Base-by-base conservation (phyloP, 2,888 invertebrate genomes). In the Hydraecia micacea region DNA sequence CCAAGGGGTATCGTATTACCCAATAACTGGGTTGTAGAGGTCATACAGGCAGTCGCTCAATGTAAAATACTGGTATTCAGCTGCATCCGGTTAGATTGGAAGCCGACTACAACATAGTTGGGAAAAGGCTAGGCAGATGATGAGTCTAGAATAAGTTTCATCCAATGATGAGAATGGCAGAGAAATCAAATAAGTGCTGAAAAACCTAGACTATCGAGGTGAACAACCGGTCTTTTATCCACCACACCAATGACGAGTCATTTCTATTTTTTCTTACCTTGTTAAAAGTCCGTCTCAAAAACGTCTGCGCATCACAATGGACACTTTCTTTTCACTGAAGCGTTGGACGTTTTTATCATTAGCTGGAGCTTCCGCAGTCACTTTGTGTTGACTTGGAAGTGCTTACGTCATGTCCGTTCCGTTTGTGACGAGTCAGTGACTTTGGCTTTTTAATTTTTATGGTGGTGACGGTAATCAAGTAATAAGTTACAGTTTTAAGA, bases 371-470 rank as follows among this genome's bases (percentile, higher is more conserved):
- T 83, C 85, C 85, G 77, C 39, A 75, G 75, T 80, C 74, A 83
- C 81, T 86, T 87, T 89, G 84, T 88, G 78, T 86, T 63, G 65
- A 68, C 39, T 71, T 58, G 62, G 78, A 86, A 83, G 70, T 84
- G 88, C 83, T 82, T 76, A 89, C 86, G 89, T 88, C 89, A 88
- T 69, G 85, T 88, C 86, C 89, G 84, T 76, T 62, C 69, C 68
- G 67, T 77, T 80, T 76, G 75, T 85, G 74, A 84, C 77, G 73
- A 81, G 69, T 75, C 75, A 82, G 66, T 81, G 81, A 80, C 80
- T 77, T 63, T 52, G 67, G 42, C 60, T 68, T 78, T 87, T 78
- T 58, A 72, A 74, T 74, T 85, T 83, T 79, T n/a, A 67, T 28
- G 1, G 2, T 25, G 9, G 3, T 42, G 15, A 25, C n/a, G 18